Percentiles rank a stretch among this genome's conserved stretches.
phyloP scores from a whole-genome alignment of 2,797 vertebrate genomes.

The Lagodon rhomboides region DNA sequence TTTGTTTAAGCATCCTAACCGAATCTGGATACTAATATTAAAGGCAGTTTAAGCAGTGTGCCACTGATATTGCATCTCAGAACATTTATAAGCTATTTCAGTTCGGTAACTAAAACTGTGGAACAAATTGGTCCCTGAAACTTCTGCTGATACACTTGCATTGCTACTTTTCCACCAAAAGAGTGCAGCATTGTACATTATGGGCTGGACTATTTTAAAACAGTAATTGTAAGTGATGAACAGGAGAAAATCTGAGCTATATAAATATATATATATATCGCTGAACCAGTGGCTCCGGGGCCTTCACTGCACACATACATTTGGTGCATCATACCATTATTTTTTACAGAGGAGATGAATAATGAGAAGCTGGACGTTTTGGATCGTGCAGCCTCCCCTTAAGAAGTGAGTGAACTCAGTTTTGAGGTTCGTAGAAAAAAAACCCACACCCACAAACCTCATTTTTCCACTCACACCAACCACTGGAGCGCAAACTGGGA shows the following conservation, averaged over 20 bases:
- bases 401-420: background rate
- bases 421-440: constrained; percentile 17
- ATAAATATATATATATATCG: background rate
- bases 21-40: background rate
- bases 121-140: background rate
- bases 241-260: background rate
- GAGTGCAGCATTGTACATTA: constrained; percentile 14
- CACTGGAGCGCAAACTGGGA: background rate
- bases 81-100: background rate
- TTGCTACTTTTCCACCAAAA: constrained; percentile 20
- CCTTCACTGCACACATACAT: background rate
- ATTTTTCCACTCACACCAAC: constrained; percentile 5
- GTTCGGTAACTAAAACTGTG: background rate
- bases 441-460: background rate
- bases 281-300: background rate
- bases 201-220: background rate
- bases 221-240: background rate
- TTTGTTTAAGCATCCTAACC: background rate
- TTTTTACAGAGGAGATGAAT: background rate
- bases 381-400: background rate
- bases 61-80: background rate
- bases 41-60: background rate
- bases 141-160: background rate
- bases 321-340: background rate
- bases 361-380: background rate